phyloP scores from a whole-genome alignment of 2,888 invertebrate species.

The Drosophila siamana region DNA sequence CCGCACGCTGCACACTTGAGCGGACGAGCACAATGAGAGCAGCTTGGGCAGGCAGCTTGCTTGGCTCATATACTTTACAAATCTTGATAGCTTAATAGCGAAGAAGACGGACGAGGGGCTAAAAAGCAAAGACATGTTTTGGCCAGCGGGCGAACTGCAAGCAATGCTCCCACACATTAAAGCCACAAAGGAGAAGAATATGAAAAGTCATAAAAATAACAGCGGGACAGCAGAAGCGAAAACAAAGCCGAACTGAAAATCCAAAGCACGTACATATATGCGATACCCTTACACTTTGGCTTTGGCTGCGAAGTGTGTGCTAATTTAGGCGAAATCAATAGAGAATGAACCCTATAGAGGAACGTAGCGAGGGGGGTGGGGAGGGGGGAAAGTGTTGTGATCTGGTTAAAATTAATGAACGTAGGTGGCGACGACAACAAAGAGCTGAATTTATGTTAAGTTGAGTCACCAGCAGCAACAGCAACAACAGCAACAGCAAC shows the following conservation, averaged over 20 bases:
- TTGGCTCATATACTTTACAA: slow-evolving; percentile 82
- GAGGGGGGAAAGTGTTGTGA: slow-evolving; percentile 31
- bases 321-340: slow-evolving; percentile 83
- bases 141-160: slow-evolving; percentile 74
- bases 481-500: too few species aligned
- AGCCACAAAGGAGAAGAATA: slow-evolving; percentile 67
- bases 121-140: slow-evolving; percentile 77
- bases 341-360: too few species aligned
- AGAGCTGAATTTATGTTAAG: slow-evolving; percentile 61
- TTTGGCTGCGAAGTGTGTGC: slow-evolving; percentile 36
- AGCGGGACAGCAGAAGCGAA: slow-evolving; percentile 55
- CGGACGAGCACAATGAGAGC: slow-evolving; percentile 56
- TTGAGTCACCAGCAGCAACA: slow-evolving; percentile 60
- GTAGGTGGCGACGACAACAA: slow-evolving; percentile 58
- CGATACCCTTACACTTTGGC: neutral
- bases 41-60: slow-evolving; percentile 59
- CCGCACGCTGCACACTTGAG: slow-evolving; percentile 48
- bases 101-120: slow-evolving; percentile 30
- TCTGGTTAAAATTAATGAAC: slow-evolving; percentile 55
- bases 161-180: too few species aligned
- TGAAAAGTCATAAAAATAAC: slow-evolving; percentile 77
- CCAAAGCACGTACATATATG: slow-evolving; percentile 20
- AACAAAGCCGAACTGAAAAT: slow-evolving; percentile 5
- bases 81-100: slow-evolving; percentile 82
- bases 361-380: too few species aligned